phyloP scores from a whole-genome alignment of 2,113 vertebrate species.

The Gasterosteus nipponicus region DNA sequence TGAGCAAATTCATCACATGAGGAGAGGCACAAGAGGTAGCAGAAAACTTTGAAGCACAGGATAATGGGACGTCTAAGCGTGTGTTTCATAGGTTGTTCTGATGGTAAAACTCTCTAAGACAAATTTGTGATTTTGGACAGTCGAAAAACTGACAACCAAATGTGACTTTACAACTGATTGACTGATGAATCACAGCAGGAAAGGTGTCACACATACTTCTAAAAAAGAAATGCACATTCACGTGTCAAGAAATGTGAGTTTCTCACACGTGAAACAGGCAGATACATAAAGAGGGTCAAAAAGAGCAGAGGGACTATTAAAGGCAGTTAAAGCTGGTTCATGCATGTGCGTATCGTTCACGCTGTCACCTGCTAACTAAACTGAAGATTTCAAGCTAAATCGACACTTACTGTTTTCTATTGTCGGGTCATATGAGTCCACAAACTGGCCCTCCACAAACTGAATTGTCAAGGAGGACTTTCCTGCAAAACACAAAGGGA shows the following conservation, averaged over 20 bases:
- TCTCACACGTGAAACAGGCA: neutral
- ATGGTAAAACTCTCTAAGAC: neutral
- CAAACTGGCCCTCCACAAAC: slow-evolving; percentile 99
- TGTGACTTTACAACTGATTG: neutral
- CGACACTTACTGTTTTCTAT: slow-evolving; percentile 98
- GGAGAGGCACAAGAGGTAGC: slow-evolving; percentile 4
- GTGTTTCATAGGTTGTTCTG: neutral
- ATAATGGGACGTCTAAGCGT: neutral
- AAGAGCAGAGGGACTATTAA: too few relatives aligned
- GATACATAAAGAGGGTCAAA: neutral
- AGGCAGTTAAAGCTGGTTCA: neutral
- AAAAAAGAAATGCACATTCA: neutral
- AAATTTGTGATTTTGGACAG: neutral
- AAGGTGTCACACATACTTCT: neutral
- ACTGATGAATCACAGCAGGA: neutral
- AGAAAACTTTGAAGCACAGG: slow-evolving; percentile 5
- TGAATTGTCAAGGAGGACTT: slow-evolving; percentile 99
- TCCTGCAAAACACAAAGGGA: slow-evolving; percentile 81
- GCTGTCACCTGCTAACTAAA: neutral
- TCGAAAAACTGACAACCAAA: neutral
- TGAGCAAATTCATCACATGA: neutral
- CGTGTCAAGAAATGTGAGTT: neutral
- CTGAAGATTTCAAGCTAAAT: neutral
- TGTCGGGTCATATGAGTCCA: slow-evolving; percentile 98
- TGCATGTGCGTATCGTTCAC: neutral